Evolutionary conservation across 2,797 vertebrate species (phyloP).

Genomic region (Sardinella longiceps): DNA sequence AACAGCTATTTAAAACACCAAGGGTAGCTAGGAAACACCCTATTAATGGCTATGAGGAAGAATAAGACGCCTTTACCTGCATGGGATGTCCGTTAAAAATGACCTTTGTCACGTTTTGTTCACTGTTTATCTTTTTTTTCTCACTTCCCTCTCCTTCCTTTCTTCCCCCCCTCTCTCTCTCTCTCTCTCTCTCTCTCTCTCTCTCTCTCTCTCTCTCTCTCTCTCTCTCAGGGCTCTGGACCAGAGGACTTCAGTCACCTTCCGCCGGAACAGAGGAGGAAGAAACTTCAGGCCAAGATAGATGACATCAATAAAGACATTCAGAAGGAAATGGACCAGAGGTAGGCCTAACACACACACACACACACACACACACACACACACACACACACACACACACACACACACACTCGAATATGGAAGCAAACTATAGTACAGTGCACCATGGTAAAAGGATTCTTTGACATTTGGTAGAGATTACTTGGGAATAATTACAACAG

Average conservation of each 20-base stretch:
- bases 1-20: too few relatives aligned
- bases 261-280: constrained; percentile 95
- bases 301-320: constrained; percentile 94
- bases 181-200: constrained; percentile 17
- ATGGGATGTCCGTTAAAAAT: background rate
- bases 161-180: constrained; percentile 27
- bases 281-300: constrained; percentile 94
- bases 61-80: too few relatives aligned
- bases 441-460: background rate
- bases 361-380: background rate
- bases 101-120: background rate
- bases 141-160: constrained; percentile 17
- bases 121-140: too few relatives aligned
- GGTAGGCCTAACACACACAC: constrained; percentile 72
- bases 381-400: background rate
- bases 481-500: too few relatives aligned
- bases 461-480: too few relatives aligned
- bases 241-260: constrained; percentile 98
- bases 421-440: background rate
- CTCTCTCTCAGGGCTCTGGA: constrained; percentile 80
- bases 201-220: constrained; percentile 25
- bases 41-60: too few relatives aligned
- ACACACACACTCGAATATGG: background rate
- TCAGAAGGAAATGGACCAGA: constrained; percentile 96
- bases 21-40: too few relatives aligned